Evolutionary conservation across 2,888 invertebrate genomes (phyloP), one percentile per base, ranked within the genome.

Genomic region (Pollenia angustigena): DNA sequence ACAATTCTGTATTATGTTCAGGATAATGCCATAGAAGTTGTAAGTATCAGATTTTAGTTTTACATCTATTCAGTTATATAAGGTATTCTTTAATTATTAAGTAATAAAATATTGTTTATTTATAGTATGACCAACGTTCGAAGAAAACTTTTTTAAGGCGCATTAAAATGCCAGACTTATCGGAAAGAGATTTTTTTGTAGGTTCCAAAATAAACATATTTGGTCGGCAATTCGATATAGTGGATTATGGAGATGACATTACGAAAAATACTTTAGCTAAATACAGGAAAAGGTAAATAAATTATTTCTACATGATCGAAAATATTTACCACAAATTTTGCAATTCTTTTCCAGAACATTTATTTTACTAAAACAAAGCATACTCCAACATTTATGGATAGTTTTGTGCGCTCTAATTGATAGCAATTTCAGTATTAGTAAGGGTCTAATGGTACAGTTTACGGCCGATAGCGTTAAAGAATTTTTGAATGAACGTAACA

Each of bases 21-120:
- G 69, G 98, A 98, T 92, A 95, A 95, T 89, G 96, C 97, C 0
- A 93, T 98, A 44, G 98, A 98, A 94, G 95, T 98, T 94, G 96
- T 96, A 93, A 93, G 94, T 91, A 48, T n/a, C 42, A 3, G 32
- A 32, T 32, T 32, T 32, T 32, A 32, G 32, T 32, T 32, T 4
- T 32, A 32, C 4, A 32, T 32, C 32, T 32, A 32, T 32, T 32
- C 4, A 32, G 32, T 32, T 32, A 32, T 32, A 6, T 32, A 0
- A 32, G 32, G 6, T 32, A 32, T 32, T 32, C 32, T 32, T 6
- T 32, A 4, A 32, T 32, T 32, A 32, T 32, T 6, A 32, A 32
- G 32, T 6, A 32, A 32, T 32, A 32, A 32, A 32, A 32, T 32
- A 32, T 32, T 32, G 12, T 46, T 50, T 16, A 11, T 78, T n/a